These are phyloP conservation scores for Nematopogon swammerdamellus DNA, from an alignment of 2,888 invertebrate genomes.

Conservation along the genomic window DNA sequence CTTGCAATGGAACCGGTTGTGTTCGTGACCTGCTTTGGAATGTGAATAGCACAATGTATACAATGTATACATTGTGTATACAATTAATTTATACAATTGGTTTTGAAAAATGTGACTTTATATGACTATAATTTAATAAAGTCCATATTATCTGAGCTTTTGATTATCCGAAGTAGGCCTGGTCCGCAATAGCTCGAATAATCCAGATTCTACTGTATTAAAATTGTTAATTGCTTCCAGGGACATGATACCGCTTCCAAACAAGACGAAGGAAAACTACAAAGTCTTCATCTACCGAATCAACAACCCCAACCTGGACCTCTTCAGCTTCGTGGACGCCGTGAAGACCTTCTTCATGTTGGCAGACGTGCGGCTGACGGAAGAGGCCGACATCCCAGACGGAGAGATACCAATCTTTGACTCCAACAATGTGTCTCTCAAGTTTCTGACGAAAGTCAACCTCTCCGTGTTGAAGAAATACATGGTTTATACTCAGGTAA, in stretches of 20 bases:
- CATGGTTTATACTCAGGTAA: constrained; percentile 68
- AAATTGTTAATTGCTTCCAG: constrained; percentile 42
- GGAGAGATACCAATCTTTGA: constrained; percentile 74
- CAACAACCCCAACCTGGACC: constrained; percentile 58
- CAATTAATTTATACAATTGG: too few relatives aligned
- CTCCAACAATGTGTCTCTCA: constrained; percentile 60
- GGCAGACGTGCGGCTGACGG: constrained; percentile 65
- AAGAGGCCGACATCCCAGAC: constrained; percentile 55
- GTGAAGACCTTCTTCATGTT: constrained; percentile 71
- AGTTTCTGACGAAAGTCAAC: constrained; percentile 62
- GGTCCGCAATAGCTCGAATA: too few relatives aligned
- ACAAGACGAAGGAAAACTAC: constrained; percentile 63
- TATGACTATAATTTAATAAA: too few relatives aligned
- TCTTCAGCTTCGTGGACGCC: constrained; percentile 63
- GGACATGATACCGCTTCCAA: constrained; percentile 66
- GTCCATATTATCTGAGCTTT: too few relatives aligned
- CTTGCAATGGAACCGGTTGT: too few relatives aligned
- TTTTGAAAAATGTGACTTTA: too few relatives aligned
- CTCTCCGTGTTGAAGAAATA: constrained; percentile 63
- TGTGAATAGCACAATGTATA: too few relatives aligned
- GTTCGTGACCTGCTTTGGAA: too few relatives aligned
- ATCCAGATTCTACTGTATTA: too few relatives aligned
- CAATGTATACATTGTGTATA: too few relatives aligned
- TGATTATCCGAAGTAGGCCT: too few relatives aligned
- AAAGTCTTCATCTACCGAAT: constrained; percentile 65